A percentile compares a stretch with the other conserved stretches of the same genome.
These are phyloP conservation scores for Conomelus anceps DNA, from an alignment of 2,888 invertebrate genomes.

Conservation along the genomic window DNA sequence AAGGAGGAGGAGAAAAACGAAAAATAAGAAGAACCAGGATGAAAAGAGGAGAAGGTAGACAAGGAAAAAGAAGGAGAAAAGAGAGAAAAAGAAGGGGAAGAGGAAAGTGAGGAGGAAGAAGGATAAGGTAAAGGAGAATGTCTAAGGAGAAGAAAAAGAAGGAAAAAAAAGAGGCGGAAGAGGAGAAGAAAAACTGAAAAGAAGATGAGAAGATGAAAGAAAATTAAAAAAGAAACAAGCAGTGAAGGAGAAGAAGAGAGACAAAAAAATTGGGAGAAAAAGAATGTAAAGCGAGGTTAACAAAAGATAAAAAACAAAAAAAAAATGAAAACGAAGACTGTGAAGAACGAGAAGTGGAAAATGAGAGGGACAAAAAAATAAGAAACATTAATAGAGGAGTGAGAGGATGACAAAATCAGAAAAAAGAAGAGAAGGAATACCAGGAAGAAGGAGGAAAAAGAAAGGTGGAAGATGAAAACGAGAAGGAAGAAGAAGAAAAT, in stretches of 20 bases:
- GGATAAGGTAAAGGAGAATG: neutral
- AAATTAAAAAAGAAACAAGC: neutral
- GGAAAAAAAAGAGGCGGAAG: neutral
- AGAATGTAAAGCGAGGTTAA: no score
- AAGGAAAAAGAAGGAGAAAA: neutral
- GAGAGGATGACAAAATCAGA: neutral
- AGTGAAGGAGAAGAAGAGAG: neutral
- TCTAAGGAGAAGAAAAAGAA: neutral
- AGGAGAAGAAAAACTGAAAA: neutral
- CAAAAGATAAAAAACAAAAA: no score
- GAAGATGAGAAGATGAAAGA: neutral
- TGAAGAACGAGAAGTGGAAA: no score
- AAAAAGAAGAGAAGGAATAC: neutral
- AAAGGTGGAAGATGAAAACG: neutral
- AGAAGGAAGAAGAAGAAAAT: neutral
- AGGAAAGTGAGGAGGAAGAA: neutral
- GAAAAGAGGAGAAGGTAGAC: neutral
- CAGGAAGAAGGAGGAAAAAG: neutral
- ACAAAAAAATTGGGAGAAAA: no score
- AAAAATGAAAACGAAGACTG: no score
- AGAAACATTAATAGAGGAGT: no score
- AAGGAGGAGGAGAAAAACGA: no score
- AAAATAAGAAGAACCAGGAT: no score
- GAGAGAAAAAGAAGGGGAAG: neutral
- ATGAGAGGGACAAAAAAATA: no score